Evolutionary conservation across 2,113 vertebrate species (phyloP).

Genomic region (Cebidichthys violaceus): DNA sequence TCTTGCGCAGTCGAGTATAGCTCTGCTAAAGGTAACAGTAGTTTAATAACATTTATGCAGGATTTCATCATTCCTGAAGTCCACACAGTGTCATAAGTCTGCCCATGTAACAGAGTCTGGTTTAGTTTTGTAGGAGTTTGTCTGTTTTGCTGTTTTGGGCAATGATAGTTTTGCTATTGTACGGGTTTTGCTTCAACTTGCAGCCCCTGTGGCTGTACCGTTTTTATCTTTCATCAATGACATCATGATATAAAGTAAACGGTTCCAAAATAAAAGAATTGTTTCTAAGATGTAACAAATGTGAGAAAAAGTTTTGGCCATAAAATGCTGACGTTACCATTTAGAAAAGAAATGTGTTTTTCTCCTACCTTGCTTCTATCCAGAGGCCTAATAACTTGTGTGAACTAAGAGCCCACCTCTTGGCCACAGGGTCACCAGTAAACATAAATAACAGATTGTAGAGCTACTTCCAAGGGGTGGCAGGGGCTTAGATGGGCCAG

Average conservation of each 20-base stretch:
- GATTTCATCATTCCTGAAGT: constrained; percentile 26
- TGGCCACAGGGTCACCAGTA: constrained; percentile 84
- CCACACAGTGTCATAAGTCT: constrained; percentile 10
- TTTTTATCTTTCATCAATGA: constrained; percentile 43
- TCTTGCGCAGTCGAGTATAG: not conserved
- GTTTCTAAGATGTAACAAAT: constrained; percentile 53
- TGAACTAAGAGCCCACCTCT: constrained; percentile 79
- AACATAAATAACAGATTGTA: constrained; percentile 86
- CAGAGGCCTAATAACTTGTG: constrained; percentile 75
- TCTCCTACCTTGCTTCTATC: constrained; percentile 55
- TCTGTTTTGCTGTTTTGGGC: constrained; percentile 23
- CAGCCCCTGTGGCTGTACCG: constrained; percentile 26
- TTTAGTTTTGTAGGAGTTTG: constrained; percentile 23
- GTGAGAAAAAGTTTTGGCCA: constrained; percentile 61
- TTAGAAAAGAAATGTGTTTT: constrained; percentile 79
- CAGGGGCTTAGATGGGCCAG: constrained; percentile 78
- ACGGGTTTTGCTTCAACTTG: constrained; percentile 42
- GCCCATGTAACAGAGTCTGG: constrained; percentile 24
- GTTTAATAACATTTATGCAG: not conserved
- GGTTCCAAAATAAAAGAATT: constrained; percentile 45
- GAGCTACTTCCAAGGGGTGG: constrained; percentile 78
- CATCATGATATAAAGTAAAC: constrained; percentile 63
- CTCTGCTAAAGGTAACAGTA: not conserved
- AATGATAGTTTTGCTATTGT: constrained; percentile 17
- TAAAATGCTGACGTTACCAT: constrained; percentile 70